Evolutionary conservation across 2,797 vertebrate genomes (phyloP), one percentile per base, ranked within the genome.

Genomic region (Phaenicophaeus curvirostris): DNA sequence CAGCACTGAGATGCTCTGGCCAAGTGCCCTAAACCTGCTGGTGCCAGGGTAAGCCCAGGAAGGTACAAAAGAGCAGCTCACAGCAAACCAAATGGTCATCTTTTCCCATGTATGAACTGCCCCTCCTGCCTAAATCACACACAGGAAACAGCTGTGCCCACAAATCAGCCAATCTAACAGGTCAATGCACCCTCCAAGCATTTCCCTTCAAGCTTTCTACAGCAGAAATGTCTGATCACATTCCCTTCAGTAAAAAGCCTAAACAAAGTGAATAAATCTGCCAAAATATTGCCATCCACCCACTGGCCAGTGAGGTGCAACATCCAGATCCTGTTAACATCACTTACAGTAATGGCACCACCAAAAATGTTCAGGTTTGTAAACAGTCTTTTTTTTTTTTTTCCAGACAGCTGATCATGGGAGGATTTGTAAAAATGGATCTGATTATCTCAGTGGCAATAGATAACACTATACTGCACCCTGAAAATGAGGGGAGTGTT

Each of bases 151-250:
- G 72, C 78, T 92, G 51, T 16, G n/a, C 66, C n/a, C 65, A 55
- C 33, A 53, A 79, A 81, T n/a, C n/a, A n/a, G n/a, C n/a, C n/a
- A n/a, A n/a, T 83, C 93, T 95, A 54, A 91, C 42, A 85, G 77
- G 92, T 85, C 73, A 51, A 57, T 85, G 63, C 55, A 35, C n/a
- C 87, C 62, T 55, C 58, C 48, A 78, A 92, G 31, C 81, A 41
- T 71, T 73, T 69, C 65, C 91, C 93, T 95, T 91, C 0, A 0
- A 73, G 87, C 61, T 94, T 92, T 82, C 51, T 81, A 74, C 16
- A 54, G 53, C 85, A 59, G 86, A 91, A 90, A 93, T 2, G 13
- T 59, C 75, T 94, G 74, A 85, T 91, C 42, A 76, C 63, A 81
- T 93, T 78, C 57, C n/a, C 62, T 94, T 93, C 87, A 46, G 91